Base-by-base conservation (phyloP, 2,113 vertebrate genomes). In the Eupsittula cactorum region DNA sequence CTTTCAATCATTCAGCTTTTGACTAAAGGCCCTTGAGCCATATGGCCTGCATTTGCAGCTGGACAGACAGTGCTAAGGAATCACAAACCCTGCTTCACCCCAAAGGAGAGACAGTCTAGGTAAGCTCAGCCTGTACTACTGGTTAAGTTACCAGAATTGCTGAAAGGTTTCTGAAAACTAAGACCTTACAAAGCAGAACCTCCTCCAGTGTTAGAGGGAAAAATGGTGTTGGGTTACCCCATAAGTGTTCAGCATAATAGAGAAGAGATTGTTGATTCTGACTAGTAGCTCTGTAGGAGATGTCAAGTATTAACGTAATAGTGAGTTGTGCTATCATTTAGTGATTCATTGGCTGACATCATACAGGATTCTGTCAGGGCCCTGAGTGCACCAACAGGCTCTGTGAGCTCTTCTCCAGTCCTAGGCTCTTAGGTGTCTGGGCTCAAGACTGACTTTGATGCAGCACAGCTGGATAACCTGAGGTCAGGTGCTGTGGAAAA, bases 11-110 rank as follows among this genome's bases (percentile, higher is more conserved):
- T 50, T 79, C 80, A 78, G 47, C 73, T 74, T 37, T 92, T 57
- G 49, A 64, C 70, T 16, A 77, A 90, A 37, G 90, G 96, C 74
- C 79, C 94, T 16, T 75, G 98, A 62, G 98, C 97, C 37, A 97
- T 90, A 7, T 98, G 98, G 98, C 98, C 98, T n/a, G 97, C 96
- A 16, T 96, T 97, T 59, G 77, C 93, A 80, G 95, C 91, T 7
- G 79, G 92, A 50, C 97, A 98, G 88, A 96, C 76, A 5, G 65
- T 98, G 49, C 93, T 92, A 18, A 82, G 80, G 55, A 96, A 94
- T 44, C 95, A 79, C 62, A 96, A 95, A 92, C 97, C 97, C 50
- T 97, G 97, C 87, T 77, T 87, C 6, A 19, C 73, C 47, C 77
- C 91, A 24, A 52, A 71, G 62, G 49, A 41, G 65, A 95, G 77